Percentiles rank a stretch among this genome's conserved stretches.
phyloP scores from a whole-genome alignment of 2,113 vertebrate genomes.

The Stigmatopora nigra region DNA sequence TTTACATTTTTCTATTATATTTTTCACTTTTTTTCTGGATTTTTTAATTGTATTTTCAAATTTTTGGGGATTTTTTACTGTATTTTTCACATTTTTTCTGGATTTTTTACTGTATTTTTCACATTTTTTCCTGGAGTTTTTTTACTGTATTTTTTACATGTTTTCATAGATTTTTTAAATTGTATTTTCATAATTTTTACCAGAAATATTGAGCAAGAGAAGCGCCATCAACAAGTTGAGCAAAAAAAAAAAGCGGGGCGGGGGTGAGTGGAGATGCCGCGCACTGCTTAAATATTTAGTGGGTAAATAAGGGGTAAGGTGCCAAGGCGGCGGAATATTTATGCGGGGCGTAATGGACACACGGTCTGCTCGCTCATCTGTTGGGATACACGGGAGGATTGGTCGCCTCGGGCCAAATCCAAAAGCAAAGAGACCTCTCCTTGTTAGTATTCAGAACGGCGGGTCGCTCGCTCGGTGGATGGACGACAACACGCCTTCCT shows the following conservation, averaged over 20 bases:
- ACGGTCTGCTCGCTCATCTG: constrained; percentile 56
- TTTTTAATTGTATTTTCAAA: too few species aligned
- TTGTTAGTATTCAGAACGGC: constrained; percentile 50
- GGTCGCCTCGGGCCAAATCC: constrained; percentile 51
- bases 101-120: too few species aligned
- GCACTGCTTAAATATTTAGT: constrained; percentile 39
- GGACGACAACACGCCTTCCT: constrained; percentile 33
- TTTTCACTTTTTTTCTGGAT: too few species aligned
- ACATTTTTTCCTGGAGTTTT: too few species aligned
- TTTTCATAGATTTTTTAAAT: too few species aligned
- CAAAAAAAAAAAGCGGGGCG: constrained; percentile 6
- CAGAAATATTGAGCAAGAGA: neutral
- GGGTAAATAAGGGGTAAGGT: constrained; percentile 36
- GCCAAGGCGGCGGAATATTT: constrained; percentile 40
- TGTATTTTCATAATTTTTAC: neutral
- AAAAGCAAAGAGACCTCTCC: constrained; percentile 42
- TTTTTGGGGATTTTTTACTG: too few species aligned
- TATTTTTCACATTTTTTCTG: too few species aligned
- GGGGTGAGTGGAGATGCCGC: neutral
- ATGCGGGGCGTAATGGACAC: constrained; percentile 40
- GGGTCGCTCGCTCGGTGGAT: too few species aligned
- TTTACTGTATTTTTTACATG: too few species aligned
- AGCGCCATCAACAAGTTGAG: constrained; percentile 26
- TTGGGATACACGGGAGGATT: constrained; percentile 51
- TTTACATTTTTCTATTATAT: too few species aligned